A percentile compares a stretch with the other conserved stretches of the same genome.
Conservation (phyloP, 1,140 invertebrate genomes). For the Drosophila serrata region DNA sequence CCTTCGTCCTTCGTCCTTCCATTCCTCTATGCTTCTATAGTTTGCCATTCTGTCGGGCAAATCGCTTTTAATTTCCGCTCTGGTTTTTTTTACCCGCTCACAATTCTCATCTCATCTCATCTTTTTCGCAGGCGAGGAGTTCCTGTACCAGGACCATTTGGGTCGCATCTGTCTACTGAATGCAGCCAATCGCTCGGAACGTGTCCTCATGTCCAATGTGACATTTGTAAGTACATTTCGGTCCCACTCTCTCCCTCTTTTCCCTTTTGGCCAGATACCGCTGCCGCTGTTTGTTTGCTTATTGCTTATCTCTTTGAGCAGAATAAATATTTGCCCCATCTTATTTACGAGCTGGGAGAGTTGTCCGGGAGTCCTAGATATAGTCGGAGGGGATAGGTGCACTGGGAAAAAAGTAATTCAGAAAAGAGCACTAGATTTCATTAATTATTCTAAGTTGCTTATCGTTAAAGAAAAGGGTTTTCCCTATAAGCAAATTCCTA, state of each 20-base stretch:
- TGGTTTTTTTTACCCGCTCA: slow-evolving; percentile 17
- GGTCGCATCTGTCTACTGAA: slow-evolving; percentile 93
- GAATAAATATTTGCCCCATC: slow-evolving; percentile 75
- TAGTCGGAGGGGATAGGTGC: not conserved
- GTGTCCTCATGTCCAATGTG: slow-evolving; percentile 92
- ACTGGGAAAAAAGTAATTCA: not conserved
- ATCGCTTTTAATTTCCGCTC: slow-evolving; percentile 58
- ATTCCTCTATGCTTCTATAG: slow-evolving; percentile 7
- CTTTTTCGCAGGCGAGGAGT: slow-evolving; percentile 88
- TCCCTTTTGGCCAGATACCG: not conserved
- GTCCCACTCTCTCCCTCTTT: not conserved
- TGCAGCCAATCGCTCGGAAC: slow-evolving; percentile 89
- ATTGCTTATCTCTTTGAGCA: slow-evolving; percentile 71
- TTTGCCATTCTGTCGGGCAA: slow-evolving; percentile 14
- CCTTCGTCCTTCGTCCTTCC: not conserved
- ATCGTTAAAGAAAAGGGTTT: too few relatives aligned
- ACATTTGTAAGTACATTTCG: slow-evolving; percentile 91
- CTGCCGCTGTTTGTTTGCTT: slow-evolving; percentile 53
- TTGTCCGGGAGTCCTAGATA: slow-evolving; percentile 27
- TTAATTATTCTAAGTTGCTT: too few relatives aligned
- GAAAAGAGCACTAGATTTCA: too few relatives aligned
- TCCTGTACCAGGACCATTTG: slow-evolving; percentile 91
- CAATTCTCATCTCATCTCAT: slow-evolving; percentile 6
- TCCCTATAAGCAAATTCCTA: too few relatives aligned
- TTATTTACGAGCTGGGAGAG: slow-evolving; percentile 64